Conservation (phyloP, 1,140 invertebrate genomes). For the Bombus soroeensis region DNA sequence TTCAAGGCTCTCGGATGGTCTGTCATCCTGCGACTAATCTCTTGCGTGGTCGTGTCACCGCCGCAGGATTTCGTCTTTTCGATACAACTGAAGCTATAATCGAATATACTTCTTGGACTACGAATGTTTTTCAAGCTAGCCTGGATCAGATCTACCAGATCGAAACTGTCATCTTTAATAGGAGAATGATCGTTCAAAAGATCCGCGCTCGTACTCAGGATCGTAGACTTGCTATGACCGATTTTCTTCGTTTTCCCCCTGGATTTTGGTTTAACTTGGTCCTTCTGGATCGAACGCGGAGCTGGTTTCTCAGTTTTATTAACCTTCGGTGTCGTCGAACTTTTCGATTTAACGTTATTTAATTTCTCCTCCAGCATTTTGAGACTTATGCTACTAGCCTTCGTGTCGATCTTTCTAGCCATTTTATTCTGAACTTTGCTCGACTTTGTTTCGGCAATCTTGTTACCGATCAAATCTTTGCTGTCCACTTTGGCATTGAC, state of each 20-base stretch:
- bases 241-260: conserved; percentile 24
- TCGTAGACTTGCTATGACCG: conserved; percentile 49
- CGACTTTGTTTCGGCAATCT: background rate
- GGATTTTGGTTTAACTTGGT: background rate
- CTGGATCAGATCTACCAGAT: conserved; percentile 59
- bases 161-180: conserved; percentile 26
- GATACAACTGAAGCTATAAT: conserved; percentile 50
- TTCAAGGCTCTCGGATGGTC: background rate
- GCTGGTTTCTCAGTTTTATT: background rate
- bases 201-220: conserved; percentile 21
- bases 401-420: background rate
- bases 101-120: conserved; percentile 53
- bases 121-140: conserved; percentile 57
- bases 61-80: conserved; percentile 15
- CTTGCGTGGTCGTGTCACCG: conserved; percentile 5
- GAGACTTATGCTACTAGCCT: background rate
- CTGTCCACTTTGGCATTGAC: background rate
- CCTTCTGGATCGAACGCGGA: background rate
- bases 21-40: background rate
- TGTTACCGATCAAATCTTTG: background rate
- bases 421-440: background rate
- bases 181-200: background rate
- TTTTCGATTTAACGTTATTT: background rate
- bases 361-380: background rate
- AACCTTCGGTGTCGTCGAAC: background rate